Conservation (phyloP, 2,888 invertebrate genomes). For the Idaea aversata region DNA sequence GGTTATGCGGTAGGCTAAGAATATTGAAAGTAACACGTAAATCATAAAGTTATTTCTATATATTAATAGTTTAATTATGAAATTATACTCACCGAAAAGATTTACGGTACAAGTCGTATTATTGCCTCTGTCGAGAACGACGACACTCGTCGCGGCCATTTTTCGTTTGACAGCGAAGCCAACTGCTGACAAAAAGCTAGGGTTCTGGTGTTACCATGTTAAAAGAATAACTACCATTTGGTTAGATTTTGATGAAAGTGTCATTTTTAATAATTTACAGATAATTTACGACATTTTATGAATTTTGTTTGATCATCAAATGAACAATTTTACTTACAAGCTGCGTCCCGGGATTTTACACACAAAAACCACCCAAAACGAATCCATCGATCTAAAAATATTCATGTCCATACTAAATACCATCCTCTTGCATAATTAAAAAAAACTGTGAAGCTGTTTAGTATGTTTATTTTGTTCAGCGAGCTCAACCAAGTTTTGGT, state of each 20-base stretch:
- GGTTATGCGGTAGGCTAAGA: slow-evolving; percentile 50
- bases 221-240: slow-evolving; percentile 7
- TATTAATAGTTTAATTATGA: slow-evolving; percentile 8
- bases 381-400: too few species aligned
- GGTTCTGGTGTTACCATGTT: slow-evolving; percentile 19
- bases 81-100: slow-evolving; percentile 90
- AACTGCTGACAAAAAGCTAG: slow-evolving; percentile 64
- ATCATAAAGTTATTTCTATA: slow-evolving; percentile 4
- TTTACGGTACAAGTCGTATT: slow-evolving; percentile 98
- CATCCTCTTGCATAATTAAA: too few species aligned
- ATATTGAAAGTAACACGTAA: slow-evolving; percentile 15
- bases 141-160: slow-evolving; percentile 95
- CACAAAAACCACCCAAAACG: too few species aligned
- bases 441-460: too few species aligned
- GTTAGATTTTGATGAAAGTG: neutral
- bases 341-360: too few species aligned
- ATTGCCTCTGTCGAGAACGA: slow-evolving; percentile 96
- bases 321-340: too few species aligned
- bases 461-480: too few species aligned
- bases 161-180: slow-evolving; percentile 78
- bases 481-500: too few species aligned
- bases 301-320: too few species aligned
- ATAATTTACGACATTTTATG: too few species aligned
- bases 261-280: neutral
- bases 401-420: too few species aligned